Conservation (phyloP, 2,113 vertebrate genomes). For the Butorides virescens region DNA sequence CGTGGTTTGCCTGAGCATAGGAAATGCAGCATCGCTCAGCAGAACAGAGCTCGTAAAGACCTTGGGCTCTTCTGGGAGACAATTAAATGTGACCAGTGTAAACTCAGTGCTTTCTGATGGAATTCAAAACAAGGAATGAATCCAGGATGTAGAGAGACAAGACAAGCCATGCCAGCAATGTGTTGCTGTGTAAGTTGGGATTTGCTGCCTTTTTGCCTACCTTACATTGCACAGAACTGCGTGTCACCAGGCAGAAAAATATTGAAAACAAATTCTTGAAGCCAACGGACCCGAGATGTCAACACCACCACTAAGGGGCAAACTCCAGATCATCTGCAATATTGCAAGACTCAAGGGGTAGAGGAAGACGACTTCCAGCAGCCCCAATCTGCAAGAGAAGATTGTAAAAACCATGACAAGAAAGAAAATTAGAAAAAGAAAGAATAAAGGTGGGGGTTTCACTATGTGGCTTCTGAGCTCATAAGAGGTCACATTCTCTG, state of each 20-base stretch:
- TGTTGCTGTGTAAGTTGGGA: background rate
- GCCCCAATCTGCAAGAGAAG: background rate
- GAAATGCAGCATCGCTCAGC: background rate
- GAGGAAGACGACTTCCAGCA: background rate
- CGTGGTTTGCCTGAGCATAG: background rate
- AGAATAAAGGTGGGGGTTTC: background rate
- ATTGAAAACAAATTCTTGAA: background rate
- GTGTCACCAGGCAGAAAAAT: background rate
- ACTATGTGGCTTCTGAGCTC: background rate
- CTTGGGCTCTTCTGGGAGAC: background rate
- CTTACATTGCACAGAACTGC: background rate
- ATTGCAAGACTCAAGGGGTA: accelerated
- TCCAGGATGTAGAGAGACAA: background rate
- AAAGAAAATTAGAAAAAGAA: background rate
- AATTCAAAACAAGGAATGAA: background rate
- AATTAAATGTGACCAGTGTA: background rate
- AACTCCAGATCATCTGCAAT: background rate
- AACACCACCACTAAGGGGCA: background rate
- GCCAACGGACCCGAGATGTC: background rate
- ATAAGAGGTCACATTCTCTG: background rate
- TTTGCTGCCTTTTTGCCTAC: background rate
- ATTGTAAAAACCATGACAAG: background rate
- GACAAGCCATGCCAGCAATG: background rate
- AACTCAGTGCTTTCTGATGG: background rate
- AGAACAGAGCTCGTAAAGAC: background rate